A percentile compares a stretch with the other conserved stretches of the same genome.
phyloP scores from a whole-genome alignment of 2,797 vertebrate genomes.

The Salarias fasciatus region DNA sequence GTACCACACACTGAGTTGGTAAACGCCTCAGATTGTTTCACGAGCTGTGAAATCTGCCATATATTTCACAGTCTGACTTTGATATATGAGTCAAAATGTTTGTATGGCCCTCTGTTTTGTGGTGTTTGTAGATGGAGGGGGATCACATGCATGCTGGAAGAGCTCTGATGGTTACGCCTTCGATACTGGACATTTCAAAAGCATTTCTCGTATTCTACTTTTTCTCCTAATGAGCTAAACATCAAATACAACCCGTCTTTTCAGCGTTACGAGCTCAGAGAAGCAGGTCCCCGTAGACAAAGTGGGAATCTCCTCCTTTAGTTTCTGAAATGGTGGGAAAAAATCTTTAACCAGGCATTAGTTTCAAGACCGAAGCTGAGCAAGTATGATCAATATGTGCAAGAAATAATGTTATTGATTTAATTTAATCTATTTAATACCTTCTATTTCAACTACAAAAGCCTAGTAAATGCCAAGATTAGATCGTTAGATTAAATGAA shows the following conservation, averaged over 20 bases:
- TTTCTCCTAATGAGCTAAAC: neutral
- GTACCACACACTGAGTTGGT: no score
- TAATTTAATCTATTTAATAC: neutral
- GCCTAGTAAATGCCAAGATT: no score
- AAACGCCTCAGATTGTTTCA: no score
- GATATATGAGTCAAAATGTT: neutral
- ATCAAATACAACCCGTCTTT: slow-evolving; percentile 10
- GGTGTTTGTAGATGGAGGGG: slow-evolving; percentile 2
- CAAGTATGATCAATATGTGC: neutral
- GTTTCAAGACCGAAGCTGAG: neutral
- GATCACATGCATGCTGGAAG: slow-evolving; percentile 6
- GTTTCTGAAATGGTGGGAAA: neutral
- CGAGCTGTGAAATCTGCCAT: neutral
- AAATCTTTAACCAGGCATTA: slow-evolving; percentile 1
- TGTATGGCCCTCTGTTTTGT: neutral
- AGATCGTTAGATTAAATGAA: no score
- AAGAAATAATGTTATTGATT: neutral
- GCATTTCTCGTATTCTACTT: neutral
- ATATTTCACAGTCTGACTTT: slow-evolving; percentile 3
- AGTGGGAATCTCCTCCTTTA: neutral
- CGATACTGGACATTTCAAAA: slow-evolving; percentile 1
- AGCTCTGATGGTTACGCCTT: neutral
- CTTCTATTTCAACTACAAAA: neutral
- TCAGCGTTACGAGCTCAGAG: neutral
- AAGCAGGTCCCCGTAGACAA: neutral